phyloP scores from a whole-genome alignment of 2,888 invertebrate genomes.

The Chrysomela aeneicollis region DNA sequence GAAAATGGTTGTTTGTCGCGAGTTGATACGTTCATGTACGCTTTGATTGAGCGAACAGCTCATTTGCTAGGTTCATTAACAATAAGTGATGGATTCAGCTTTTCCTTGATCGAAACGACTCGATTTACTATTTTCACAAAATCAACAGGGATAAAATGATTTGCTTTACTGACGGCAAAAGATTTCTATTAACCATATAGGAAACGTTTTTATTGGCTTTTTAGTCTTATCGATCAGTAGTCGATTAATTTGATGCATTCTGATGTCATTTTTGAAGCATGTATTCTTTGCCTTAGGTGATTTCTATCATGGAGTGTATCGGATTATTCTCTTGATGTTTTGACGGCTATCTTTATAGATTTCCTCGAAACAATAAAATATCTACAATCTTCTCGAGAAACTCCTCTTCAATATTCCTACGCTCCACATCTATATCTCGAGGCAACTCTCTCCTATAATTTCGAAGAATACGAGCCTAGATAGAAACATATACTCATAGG shows the following conservation, averaged over 20 bases:
- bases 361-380: conserved; percentile 3
- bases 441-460: conserved; percentile 4
- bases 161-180: no score
- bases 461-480: background rate
- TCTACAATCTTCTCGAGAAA: conserved; percentile 1
- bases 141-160: no score
- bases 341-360: conserved; percentile 3
- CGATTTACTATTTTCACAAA: no score
- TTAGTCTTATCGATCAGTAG: no score
- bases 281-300: background rate
- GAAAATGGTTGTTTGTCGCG: conserved; percentile 6
- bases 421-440: background rate
- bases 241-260: no score
- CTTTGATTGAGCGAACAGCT: background rate
- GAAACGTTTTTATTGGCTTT: no score
- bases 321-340: background rate
- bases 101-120: no score
- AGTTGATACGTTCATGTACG: background rate
- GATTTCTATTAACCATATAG: no score
- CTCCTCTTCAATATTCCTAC: conserved; percentile 2
- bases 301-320: background rate
- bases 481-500: background rate
- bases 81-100: no score
- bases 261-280: background rate
- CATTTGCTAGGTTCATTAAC: background rate